A percentile compares a stretch with the other conserved stretches of the same genome.
phyloP scores from a whole-genome alignment of 2,888 invertebrate species.

The Orchesella flavescens region DNA sequence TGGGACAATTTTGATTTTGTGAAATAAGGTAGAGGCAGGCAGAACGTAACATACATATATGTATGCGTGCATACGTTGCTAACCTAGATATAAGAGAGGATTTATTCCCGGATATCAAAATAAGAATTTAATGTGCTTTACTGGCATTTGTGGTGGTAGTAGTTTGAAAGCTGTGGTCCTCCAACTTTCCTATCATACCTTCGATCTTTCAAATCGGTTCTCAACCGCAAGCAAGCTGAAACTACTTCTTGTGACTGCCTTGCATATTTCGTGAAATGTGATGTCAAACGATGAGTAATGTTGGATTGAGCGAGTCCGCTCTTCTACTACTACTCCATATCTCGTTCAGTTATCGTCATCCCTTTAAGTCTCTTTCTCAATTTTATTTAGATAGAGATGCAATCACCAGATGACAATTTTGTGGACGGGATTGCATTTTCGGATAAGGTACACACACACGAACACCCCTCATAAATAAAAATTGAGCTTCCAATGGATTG shows the following conservation, averaged over 20 bases:
- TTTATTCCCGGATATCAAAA: conserved; percentile 1
- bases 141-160: no score
- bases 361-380: not conserved
- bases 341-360: conserved; percentile 3
- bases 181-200: no score
- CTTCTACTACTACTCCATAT: not conserved
- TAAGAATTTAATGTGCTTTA: not conserved
- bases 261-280: no score
- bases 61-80: no score
- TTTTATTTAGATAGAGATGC: not conserved
- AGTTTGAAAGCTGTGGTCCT: no score
- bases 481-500: conserved; percentile 6
- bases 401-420: conserved; percentile 32
- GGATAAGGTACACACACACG: conserved; percentile 19
- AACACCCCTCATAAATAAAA: conserved; percentile 50
- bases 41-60: not conserved
- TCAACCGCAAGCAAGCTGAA: no score
- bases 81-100: not conserved
- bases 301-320: no score
- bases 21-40: not conserved
- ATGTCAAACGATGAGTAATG: no score
- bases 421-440: conserved; percentile 23
- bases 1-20: not conserved
- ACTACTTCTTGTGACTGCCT: no score
- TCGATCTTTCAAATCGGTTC: no score